Evolutionary conservation across 1,140 invertebrate genomes (phyloP).

Genomic region (Phymastichus coffea): DNA sequence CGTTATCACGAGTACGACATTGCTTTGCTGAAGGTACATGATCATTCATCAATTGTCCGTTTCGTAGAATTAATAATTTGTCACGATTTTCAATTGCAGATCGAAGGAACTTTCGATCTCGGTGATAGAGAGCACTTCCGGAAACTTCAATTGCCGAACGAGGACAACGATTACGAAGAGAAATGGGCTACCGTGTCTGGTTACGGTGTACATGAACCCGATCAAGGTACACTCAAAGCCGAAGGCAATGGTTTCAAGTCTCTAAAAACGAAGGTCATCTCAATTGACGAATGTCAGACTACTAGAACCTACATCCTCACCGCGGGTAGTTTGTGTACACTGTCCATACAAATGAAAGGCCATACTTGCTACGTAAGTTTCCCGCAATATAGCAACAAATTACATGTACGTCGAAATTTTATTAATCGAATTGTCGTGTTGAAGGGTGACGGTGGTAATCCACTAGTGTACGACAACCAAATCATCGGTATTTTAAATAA

Average conservation of each 20-base stretch:
- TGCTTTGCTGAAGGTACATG: not conserved
- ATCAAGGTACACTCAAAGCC: not conserved
- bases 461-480: not conserved
- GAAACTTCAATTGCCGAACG: not conserved
- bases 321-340: not conserved
- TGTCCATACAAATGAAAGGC: not conserved
- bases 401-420: not conserved
- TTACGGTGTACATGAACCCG: not conserved
- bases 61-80: too few species aligned
- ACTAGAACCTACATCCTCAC: not conserved
- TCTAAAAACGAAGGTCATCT: not conserved
- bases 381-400: too few species aligned
- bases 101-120: conserved; percentile 1
- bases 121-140: not conserved
- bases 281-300: not conserved
- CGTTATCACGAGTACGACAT: conserved; percentile 1
- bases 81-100: not conserved
- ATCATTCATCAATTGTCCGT: too few species aligned
- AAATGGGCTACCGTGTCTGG: not conserved
- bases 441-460: conserved; percentile 1
- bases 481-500: not conserved
- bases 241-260: not conserved
- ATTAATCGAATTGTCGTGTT: not conserved
- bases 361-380: conserved; percentile 4
- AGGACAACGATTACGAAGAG: not conserved